Evolutionary conservation across 2,888 invertebrate species (phyloP).

Genomic region (Platerodrilus igneus): DNA sequence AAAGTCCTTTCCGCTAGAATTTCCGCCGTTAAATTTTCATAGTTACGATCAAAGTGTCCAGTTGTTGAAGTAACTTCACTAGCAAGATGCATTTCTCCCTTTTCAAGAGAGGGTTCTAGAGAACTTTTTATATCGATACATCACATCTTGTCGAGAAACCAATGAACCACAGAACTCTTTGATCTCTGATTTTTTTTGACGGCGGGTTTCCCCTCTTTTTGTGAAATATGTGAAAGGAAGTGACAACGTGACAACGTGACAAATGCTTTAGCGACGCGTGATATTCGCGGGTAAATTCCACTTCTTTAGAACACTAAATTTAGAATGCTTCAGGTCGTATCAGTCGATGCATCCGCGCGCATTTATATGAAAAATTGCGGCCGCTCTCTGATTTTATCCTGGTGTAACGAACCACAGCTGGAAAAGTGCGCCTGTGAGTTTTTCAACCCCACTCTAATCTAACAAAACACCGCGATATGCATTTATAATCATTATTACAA

Average conservation of each 20-base stretch:
- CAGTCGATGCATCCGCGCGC: slow-evolving; percentile 27
- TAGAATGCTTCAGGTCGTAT: slow-evolving; percentile 7
- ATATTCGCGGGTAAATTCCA: slow-evolving; percentile 10
- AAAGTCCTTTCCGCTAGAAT: slow-evolving; percentile 83
- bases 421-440: slow-evolving; percentile 46
- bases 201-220: slow-evolving; percentile 14
- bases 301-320: slow-evolving; percentile 3
- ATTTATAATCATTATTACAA: slow-evolving; percentile 39
- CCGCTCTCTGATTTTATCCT: slow-evolving; percentile 36
- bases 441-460: slow-evolving; percentile 31
- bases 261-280: slow-evolving; percentile 15
- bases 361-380: slow-evolving; percentile 47
- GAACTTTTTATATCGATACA: slow-evolving; percentile 16
- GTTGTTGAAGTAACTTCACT: slow-evolving; percentile 75
- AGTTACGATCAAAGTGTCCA: slow-evolving; percentile 43
- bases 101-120: too few relatives aligned
- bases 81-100: slow-evolving; percentile 64
- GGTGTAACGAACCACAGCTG: slow-evolving; percentile 42
- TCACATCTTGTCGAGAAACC: slow-evolving; percentile 27
- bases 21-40: slow-evolving; percentile 78
- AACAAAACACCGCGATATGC: slow-evolving; percentile 37
- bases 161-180: slow-evolving; percentile 33
- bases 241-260: slow-evolving; percentile 22
- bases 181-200: slow-evolving; percentile 26
- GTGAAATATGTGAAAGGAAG: slow-evolving; percentile 16